Evolutionary conservation across 2,797 vertebrate genomes (phyloP).

Genomic region (Harpagifer antarcticus): DNA sequence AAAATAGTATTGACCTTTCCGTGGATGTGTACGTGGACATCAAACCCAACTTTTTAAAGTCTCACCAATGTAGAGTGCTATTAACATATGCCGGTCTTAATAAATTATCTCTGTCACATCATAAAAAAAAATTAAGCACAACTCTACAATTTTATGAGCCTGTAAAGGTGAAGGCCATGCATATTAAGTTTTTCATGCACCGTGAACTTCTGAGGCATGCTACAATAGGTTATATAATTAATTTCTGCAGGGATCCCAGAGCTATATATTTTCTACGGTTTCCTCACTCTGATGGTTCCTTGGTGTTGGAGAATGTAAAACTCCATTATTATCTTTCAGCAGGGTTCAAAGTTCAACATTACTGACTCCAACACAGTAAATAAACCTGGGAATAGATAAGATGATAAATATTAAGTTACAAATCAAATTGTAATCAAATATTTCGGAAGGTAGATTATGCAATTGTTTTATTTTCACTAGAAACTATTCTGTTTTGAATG

Average conservation of each 20-base stretch:
- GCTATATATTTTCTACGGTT: conserved; percentile 63
- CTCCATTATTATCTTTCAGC: conserved; percentile 8
- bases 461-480: background rate
- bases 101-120: conserved; percentile 93
- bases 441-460: conserved; percentile 16
- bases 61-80: conserved; percentile 69
- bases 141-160: conserved; percentile 93
- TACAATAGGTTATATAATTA: conserved; percentile 92
- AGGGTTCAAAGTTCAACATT: conserved; percentile 55
- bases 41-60: conserved; percentile 76
- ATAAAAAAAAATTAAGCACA: conserved; percentile 92
- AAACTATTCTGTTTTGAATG: background rate
- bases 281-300: conserved; percentile 30
- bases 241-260: conserved; percentile 86
- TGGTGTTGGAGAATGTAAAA: conserved; percentile 42
- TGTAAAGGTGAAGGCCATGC: conserved; percentile 94
- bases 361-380: conserved; percentile 14
- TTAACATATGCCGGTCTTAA: conserved; percentile 94
- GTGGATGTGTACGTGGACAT: conserved; percentile 64
- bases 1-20: conserved; percentile 87
- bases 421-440: background rate
- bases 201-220: conserved; percentile 94
- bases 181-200: conserved; percentile 94
- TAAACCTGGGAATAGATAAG: conserved; percentile 8
- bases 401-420: background rate